phyloP scores from a whole-genome alignment of 2,888 invertebrate genomes.

The Microctonus brassicae region DNA sequence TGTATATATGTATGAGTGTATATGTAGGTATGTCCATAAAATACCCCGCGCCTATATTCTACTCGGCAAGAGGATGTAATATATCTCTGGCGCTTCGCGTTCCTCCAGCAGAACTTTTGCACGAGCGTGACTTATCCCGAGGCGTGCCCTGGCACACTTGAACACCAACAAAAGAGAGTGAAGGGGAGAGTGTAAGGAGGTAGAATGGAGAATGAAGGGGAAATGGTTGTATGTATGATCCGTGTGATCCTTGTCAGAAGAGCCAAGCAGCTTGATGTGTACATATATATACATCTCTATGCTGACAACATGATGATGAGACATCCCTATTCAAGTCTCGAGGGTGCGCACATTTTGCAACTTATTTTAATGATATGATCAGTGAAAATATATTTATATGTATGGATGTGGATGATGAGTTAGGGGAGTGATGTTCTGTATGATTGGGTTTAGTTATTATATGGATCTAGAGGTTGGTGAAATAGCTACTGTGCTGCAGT shows the following conservation, averaged over 20 bases:
- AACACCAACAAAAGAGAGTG: constrained; percentile 13
- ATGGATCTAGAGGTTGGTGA: background rate
- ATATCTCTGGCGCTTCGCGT: constrained; percentile 31
- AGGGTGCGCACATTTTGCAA: background rate
- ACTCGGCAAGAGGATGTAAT: constrained; percentile 15
- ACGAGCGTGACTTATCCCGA: constrained; percentile 36
- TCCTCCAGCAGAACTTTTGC: constrained; percentile 22
- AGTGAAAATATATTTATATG: background rate
- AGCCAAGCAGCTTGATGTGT: constrained; percentile 24
- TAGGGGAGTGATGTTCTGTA: too few relatives aligned
- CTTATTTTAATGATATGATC: background rate
- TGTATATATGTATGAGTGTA: background rate
- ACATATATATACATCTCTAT: background rate
- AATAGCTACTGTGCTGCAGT: background rate
- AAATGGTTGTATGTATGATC: constrained; percentile 12
- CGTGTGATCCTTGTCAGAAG: constrained; percentile 28
- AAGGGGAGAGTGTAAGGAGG: background rate
- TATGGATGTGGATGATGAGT: too few relatives aligned
- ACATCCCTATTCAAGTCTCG: background rate
- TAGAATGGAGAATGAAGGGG: background rate
- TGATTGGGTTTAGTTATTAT: background rate
- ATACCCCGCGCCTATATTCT: constrained; percentile 9
- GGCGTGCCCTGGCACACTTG: constrained; percentile 26
- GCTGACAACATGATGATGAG: background rate
- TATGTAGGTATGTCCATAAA: background rate